Evolutionary conservation across 2,113 vertebrate species (phyloP).

Genomic region (Xenopus borealis): DNA sequence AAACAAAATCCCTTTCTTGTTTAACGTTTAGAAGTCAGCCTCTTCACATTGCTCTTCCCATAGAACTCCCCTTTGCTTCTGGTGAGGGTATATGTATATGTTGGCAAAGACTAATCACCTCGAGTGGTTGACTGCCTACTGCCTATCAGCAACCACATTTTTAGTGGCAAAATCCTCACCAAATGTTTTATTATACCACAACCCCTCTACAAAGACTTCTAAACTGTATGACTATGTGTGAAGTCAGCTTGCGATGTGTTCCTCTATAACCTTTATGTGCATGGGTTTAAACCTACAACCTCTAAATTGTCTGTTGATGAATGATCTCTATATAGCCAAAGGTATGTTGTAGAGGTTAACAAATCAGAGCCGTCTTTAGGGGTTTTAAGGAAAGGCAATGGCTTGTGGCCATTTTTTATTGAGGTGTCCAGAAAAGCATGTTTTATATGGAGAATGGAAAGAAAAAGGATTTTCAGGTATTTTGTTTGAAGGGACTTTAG

Average conservation of each 20-base stretch:
- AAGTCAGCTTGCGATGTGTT: conserved; percentile 36
- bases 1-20: not conserved
- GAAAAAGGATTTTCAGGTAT: too few relatives aligned
- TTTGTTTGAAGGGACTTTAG: too few relatives aligned
- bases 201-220: not conserved
- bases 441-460: too few relatives aligned
- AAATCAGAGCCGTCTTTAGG: too few relatives aligned
- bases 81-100: not conserved
- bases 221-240: not conserved
- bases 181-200: too few relatives aligned
- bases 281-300: conserved; percentile 20
- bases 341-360: not conserved
- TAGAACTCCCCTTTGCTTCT: not conserved
- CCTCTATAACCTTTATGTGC: conserved; percentile 10
- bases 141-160: too few relatives aligned
- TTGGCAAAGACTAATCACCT: not conserved
- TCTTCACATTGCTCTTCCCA: not conserved
- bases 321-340: conserved; percentile 8
- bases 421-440: too few relatives aligned
- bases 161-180: too few relatives aligned
- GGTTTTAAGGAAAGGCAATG: too few relatives aligned
- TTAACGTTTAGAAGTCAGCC: not conserved
- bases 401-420: too few relatives aligned
- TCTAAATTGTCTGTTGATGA: conserved; percentile 12
- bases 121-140: too few relatives aligned